Evolutionary conservation across 2,888 invertebrate species (phyloP), one percentile per base, ranked within the genome.

Genomic region (Drosophila sordidapex): DNA sequence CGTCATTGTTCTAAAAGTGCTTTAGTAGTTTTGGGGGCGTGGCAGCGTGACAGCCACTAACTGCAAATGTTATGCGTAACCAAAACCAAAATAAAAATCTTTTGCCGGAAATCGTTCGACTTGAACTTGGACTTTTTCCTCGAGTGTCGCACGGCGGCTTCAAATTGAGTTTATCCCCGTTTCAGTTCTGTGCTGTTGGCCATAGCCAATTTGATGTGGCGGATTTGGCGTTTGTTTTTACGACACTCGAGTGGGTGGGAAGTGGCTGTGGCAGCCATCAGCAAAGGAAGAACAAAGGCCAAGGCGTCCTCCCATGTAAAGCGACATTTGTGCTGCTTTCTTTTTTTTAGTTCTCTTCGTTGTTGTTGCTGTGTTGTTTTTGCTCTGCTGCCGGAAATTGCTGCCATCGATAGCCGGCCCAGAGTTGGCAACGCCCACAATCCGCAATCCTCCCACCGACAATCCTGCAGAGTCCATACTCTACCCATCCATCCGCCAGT

Each of bases 221-320:
- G 80, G 85, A 82, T 82, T 81, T 86, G 88, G 86, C 83, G 83
- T 88, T 83, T 88, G 83, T 88, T 83, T 83, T 83, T 88, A 83
- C 83, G 83, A 85, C 83, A 65, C 72, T 79, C 60, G 63, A 70
- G 27, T 46, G 74, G 11, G 15, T 25, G 15, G 13, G 21, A 38
- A n/a, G n/a, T 25, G 7, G 36, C 38, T 59, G 38, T 52, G 21
- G 38, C 27, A 27, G 21, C 15, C 25, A 46, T 46, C 4, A 29
- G 52, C 18, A 57, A 21, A 8, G 21, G 48, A 40, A 10, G 11
- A 18, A 29, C 18, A 46, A 35, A n/a, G 43, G 40, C 57, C 33
- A 66, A 79, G 78, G 83, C 83, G 75, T 78, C 59, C 67, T 77
- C 80, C 80, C 83, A 84, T 87, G 74, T 87, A 87, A 87, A 74